Percentiles rank a stretch among this genome's conserved stretches.
phyloP scores from a whole-genome alignment of 2,797 vertebrate species.

The Myotis vivesi region DNA sequence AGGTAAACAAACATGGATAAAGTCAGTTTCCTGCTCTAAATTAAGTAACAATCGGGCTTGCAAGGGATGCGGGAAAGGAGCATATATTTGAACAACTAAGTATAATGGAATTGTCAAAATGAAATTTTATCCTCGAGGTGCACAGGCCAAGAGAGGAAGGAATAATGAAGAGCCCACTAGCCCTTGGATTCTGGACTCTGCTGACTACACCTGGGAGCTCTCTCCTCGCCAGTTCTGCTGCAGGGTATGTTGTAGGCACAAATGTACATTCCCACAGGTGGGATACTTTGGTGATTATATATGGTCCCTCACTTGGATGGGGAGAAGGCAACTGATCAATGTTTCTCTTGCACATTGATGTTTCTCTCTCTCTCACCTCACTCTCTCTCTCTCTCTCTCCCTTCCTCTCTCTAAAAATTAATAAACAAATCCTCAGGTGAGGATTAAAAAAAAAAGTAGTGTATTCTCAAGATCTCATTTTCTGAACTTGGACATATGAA shows the following conservation, averaged over 20 bases:
- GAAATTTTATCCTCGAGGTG: not conserved
- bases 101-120: not conserved
- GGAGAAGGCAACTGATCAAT: not conserved
- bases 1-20: not conserved
- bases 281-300: not conserved
- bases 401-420: not conserved
- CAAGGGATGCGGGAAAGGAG: not conserved
- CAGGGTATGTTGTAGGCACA: not conserved
- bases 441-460: not conserved
- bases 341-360: not conserved
- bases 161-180: not conserved
- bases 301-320: not conserved
- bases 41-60: not conserved
- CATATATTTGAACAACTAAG: not conserved
- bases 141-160: not conserved
- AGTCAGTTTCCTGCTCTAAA: not conserved
- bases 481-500: not conserved
- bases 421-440: not conserved
- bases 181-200: not conserved
- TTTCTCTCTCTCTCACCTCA: not conserved
- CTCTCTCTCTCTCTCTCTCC: not conserved
- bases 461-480: not conserved
- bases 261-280: not conserved
- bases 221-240: not conserved
- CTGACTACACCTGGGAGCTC: not conserved